Percentiles rank a stretch among this genome's conserved stretches.
phyloP scores from a whole-genome alignment of 2,888 invertebrate genomes.

The Dendrolimus houi region DNA sequence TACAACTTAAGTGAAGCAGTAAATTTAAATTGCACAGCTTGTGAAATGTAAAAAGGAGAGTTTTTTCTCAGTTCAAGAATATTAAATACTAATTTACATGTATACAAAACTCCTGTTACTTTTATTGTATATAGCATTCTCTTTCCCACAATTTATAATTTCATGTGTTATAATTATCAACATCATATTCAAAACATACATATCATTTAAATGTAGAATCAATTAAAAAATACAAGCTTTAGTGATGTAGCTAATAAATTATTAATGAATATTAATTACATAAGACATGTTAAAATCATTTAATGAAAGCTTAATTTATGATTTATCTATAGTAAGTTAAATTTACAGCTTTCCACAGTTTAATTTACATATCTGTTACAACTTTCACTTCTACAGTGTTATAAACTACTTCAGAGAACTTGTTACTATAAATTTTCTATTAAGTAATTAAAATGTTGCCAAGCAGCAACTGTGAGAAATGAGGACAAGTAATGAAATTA shows the following conservation, averaged over 20 bases:
- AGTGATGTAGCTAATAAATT: not conserved
- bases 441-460: not conserved
- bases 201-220: too few species aligned
- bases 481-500: too few species aligned
- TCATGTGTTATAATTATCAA: too few species aligned
- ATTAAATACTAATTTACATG: not conserved
- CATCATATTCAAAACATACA: too few species aligned
- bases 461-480: too few species aligned
- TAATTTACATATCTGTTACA: not conserved
- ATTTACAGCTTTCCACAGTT: not conserved
- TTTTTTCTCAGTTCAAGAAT: too few species aligned
- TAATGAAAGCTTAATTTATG: not conserved
- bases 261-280: not conserved
- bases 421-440: not conserved
- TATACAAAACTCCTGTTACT: not conserved
- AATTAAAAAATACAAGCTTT: too few species aligned
- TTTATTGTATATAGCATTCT: not conserved
- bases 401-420: slow-evolving; percentile 1
- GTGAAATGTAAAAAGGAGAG: too few species aligned
- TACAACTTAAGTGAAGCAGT: too few species aligned
- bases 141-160: too few species aligned
- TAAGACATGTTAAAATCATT: not conserved
- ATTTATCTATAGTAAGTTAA: not conserved
- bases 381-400: not conserved
- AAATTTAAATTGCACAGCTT: too few species aligned